Percentiles rank a stretch among this genome's conserved stretches.
These are phyloP conservation scores for Prionace glauca DNA, from an alignment of 2,797 vertebrate species.

Conservation along the genomic window DNA sequence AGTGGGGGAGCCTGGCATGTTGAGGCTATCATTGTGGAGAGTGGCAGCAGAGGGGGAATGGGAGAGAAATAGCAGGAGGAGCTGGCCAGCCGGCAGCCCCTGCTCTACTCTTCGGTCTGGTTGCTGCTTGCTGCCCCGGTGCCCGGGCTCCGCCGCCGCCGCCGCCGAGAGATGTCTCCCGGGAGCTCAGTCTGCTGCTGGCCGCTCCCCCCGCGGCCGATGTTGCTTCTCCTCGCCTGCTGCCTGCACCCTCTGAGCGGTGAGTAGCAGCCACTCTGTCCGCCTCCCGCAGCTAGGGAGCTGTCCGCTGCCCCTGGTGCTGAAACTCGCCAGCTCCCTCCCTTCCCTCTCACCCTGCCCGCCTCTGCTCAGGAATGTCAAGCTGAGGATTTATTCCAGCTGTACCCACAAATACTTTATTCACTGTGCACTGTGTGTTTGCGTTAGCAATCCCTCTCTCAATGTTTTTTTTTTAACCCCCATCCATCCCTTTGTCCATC, in stretches of 20 bases:
- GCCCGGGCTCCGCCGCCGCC: not conserved
- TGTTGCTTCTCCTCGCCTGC: not conserved
- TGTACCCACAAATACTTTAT: not conserved
- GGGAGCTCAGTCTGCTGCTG: not conserved
- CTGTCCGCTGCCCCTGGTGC: constrained; percentile 36
- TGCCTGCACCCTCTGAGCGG: not conserved
- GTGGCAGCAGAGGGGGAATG: not conserved
- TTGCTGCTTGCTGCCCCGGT: too few relatives aligned
- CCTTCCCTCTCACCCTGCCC: constrained; percentile 24
- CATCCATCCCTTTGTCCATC: not conserved
- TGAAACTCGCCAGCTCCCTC: constrained; percentile 39
- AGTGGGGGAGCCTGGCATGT: not conserved
- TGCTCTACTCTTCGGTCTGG: too few relatives aligned
- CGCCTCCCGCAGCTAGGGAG: constrained; percentile 41
- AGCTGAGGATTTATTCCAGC: not conserved
- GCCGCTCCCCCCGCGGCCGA: not conserved
- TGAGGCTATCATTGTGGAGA: not conserved
- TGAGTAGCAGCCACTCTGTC: not conserved
- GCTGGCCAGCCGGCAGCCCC: not conserved
- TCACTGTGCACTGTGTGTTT: not conserved
- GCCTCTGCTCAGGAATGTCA: constrained; percentile 30
- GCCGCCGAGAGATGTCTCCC: not conserved
- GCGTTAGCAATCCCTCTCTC: not conserved
- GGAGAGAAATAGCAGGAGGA: not conserved
- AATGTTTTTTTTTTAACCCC: not conserved